A percentile compares a stretch with the other conserved stretches of the same genome.
Conservation (phyloP, 2,113 vertebrate species). For the Leptocoma aspasia region DNA sequence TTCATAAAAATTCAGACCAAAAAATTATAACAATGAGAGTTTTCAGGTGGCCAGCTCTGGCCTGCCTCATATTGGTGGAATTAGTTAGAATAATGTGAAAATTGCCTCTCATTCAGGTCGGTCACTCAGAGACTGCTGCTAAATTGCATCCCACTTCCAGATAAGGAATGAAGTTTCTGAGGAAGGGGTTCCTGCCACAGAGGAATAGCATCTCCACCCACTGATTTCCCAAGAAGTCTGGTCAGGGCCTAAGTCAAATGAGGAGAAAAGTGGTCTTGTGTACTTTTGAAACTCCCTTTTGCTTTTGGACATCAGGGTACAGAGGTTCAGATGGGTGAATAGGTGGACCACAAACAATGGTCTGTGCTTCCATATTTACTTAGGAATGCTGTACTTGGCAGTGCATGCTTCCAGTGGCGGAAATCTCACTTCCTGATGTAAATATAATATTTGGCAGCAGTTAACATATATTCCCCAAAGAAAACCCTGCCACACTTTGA, state of each 20-base stretch:
- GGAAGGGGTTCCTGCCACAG: background rate
- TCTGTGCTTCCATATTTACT: conserved; percentile 60
- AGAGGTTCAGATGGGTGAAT: conserved; percentile 16
- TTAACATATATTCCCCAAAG: background rate
- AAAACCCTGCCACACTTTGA: background rate
- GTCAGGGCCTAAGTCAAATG: conserved; percentile 3
- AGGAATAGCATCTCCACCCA: background rate
- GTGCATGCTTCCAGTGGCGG: conserved; percentile 57
- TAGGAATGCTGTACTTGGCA: conserved; percentile 74
- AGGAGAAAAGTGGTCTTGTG: background rate
- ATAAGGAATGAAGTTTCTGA: background rate
- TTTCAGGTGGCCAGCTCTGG: background rate
- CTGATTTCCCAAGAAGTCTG: background rate
- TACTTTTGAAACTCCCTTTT: background rate
- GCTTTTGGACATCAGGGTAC: background rate
- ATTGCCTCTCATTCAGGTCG: background rate
- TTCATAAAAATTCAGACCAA: background rate
- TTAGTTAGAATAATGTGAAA: background rate
- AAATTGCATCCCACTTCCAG: background rate
- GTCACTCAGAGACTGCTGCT: background rate
- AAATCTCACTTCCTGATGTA: conserved; percentile 68
- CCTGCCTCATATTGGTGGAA: background rate
- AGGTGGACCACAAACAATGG: conserved; percentile 62
- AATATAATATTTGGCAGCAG: conserved; percentile 53
- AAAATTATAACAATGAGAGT: background rate